phyloP scores from a whole-genome alignment of 2,888 invertebrate genomes.

The Heliconius erato region DNA sequence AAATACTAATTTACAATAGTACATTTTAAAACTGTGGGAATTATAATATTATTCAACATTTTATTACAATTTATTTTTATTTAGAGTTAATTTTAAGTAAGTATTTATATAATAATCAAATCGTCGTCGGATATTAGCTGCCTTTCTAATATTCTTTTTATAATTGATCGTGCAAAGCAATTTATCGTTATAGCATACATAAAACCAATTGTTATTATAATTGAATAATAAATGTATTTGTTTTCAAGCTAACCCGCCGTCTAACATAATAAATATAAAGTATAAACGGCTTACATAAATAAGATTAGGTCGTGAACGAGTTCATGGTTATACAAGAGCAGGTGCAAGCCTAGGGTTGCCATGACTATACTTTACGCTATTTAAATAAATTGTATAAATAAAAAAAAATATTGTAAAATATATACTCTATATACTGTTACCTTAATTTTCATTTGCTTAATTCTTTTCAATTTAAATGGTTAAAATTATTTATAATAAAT shows the following conservation, averaged over 20 bases:
- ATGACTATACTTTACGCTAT: background rate
- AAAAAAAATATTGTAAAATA: background rate
- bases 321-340: constrained; percentile 36
- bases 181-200: too few species aligned
- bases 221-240: background rate
- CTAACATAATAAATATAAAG: constrained; percentile 31
- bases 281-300: constrained; percentile 36
- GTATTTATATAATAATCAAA: too few species aligned
- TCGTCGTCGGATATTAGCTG: too few species aligned
- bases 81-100: too few species aligned
- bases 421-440: too few species aligned
- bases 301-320: constrained; percentile 42
- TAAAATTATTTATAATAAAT: background rate
- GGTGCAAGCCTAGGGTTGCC: constrained; percentile 36
- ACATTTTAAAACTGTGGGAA: too few species aligned
- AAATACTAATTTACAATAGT: too few species aligned
- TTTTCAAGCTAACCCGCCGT: background rate
- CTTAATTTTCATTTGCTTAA: background rate
- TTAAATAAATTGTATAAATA: background rate
- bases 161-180: too few species aligned
- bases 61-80: too few species aligned
- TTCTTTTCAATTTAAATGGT: background rate
- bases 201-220: too few species aligned
- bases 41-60: too few species aligned
- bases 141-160: too few species aligned